Base-by-base conservation (phyloP, 2,888 invertebrate species). In the Desoria tigrina region DNA sequence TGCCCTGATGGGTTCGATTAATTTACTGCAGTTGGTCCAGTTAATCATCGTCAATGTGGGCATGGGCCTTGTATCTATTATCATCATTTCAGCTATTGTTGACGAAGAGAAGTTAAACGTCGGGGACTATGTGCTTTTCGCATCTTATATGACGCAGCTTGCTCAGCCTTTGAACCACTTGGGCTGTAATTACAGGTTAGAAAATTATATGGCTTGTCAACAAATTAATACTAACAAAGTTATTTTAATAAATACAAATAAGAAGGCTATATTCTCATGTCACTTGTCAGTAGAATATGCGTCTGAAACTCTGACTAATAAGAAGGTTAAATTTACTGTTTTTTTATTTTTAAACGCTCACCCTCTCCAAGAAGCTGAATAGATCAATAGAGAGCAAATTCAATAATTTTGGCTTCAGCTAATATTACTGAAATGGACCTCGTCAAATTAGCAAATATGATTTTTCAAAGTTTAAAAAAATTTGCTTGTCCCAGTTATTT, bases 61-160 rank as follows among this genome's bases (percentile, higher is more conserved):
- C 16, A 77, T 84, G 54, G 71, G 83, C 54, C 78, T 78, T 14
- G 83, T 83, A 0, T 79, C 80, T 26, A 66, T 84, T 63, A 77
- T 84, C 42, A 82, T 83, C 77, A 83, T 83, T 11, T 83, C 81
- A 77, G 79, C 82, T 63, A 82, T 83, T 54, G 77, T 78, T 3
- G 60, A 71, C 6, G 67, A 69, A 2, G 58, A 66, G 14, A 56
- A 75, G 9, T 78, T 83, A 2, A 83, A 82, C 7, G 83, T 83
- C 2, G 85, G 85, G 7, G 84, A 85, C 76, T 85, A 83, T 77
- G 83, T 84, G 0, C 79, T 85, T 53, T 84, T 84, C 77, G 81
- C 82, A 14, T 81, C 84, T 0, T 85, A 84, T 77, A 79, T 85
- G 42, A 77, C 81, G 26, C 85, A 79, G 64, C 78, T 85, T 39